Conservation (phyloP, 2,113 vertebrate species). For the Calyptommatus sinebrachiatus region DNA sequence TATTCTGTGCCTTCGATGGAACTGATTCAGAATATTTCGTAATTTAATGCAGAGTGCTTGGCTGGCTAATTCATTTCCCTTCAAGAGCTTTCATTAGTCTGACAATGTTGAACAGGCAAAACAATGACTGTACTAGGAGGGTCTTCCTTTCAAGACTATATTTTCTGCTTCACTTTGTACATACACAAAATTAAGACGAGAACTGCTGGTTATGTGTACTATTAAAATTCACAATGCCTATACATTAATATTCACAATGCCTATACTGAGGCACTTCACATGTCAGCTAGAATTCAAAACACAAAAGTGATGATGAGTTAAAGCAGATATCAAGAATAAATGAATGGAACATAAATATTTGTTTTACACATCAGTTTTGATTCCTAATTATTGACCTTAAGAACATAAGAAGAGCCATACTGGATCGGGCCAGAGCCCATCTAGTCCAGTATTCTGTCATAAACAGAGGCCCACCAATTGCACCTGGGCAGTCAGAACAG, state of each 20-base stretch:
- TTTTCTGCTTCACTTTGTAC: background rate
- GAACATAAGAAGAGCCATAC: no score
- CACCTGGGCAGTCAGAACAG: no score
- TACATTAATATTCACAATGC: constrained; percentile 1
- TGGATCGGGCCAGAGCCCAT: no score
- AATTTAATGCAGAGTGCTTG: background rate
- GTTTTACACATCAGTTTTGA: constrained; percentile 5
- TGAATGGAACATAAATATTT: background rate
- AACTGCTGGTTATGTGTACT: background rate
- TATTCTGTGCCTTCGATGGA: background rate
- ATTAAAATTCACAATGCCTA: background rate
- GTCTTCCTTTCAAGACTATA: background rate
- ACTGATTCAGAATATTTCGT: background rate
- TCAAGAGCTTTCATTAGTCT: constrained; percentile 19
- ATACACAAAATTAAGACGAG: background rate
- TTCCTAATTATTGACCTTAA: background rate
- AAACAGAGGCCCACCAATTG: no score
- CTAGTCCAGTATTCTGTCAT: no score
- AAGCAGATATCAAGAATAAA: background rate
- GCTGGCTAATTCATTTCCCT: background rate
- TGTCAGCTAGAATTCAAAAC: background rate
- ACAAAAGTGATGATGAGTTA: background rate
- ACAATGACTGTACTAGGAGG: rapidly evolving
- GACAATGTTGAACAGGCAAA: constrained; percentile 5
- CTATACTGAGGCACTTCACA: background rate